Evolutionary conservation across 2,797 vertebrate species (phyloP), one percentile per base, ranked within the genome.

Genomic region (Taenioides sp.): DNA sequence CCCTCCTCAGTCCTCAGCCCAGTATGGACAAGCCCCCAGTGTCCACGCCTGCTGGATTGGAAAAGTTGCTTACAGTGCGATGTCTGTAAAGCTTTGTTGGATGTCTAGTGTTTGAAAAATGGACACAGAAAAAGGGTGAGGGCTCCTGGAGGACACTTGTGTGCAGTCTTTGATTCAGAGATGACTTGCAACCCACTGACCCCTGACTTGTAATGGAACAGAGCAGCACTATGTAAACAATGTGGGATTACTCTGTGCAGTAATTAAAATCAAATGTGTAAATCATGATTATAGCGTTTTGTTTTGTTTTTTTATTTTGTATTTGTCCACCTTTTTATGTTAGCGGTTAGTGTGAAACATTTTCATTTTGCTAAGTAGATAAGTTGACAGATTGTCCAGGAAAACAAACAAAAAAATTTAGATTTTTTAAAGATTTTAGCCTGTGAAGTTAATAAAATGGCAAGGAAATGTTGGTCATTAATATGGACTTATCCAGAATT

Each of bases 51-150:
- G 71, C 71, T 86, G 88, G 83, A 23, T 76, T 91, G 89, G 88
- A 91, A 90, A 90, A 84, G 83, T 76, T 91, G 87, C 87, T 87
- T 86, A 90, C 87, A 87, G 84, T 88, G 86, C 75, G 58, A 80
- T 81, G 79, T 89, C 89, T 87, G 78, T 90, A 88, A 89, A 80
- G 70, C 78, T 89, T 91, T 87, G 80, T 86, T 76, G 82, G 82
- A 80, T 47, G 77, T 85, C 82, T 87, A 69, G 79, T 31, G 69
- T 79, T 62, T 81, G 68, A 79, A 81, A 84, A 80, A 77, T 67
- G 64, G 67, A 76, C 62, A 60, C 74, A 82, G 59, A 65, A 80
- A 55, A 66, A 81, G 73, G 50, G 50, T 70, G 70, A 11, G 54
- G 71, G 55, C 77, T 79, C 76, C 82, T 81, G 76, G 64, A 82